A percentile compares a stretch with the other conserved stretches of the same genome.
Conservation (phyloP, 1,140 invertebrate species). For the Monomorium pharaonis region DNA sequence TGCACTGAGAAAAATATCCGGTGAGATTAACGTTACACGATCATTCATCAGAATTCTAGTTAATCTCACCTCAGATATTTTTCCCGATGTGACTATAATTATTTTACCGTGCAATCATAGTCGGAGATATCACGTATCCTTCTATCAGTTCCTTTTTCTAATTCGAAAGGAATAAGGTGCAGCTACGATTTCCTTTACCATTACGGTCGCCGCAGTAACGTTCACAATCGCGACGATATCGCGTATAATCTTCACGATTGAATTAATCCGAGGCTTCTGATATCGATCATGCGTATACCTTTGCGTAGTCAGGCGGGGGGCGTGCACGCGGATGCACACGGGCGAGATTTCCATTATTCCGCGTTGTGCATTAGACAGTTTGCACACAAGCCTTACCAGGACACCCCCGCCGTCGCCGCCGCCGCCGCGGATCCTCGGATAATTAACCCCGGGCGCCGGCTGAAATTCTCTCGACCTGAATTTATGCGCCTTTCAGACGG, state of each 20-base stretch:
- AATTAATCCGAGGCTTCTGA: background rate
- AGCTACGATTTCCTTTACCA: background rate
- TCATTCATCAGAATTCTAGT: too few relatives aligned
- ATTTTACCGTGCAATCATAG: too few relatives aligned
- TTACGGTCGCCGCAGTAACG: background rate
- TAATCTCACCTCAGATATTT: too few relatives aligned
- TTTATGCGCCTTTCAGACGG: slow-evolving; percentile 48
- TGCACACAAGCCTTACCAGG: background rate
- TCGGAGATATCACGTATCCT: too few relatives aligned
- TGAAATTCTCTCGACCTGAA: slow-evolving; percentile 34
- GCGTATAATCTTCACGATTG: background rate
- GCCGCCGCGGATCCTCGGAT: slow-evolving; percentile 45
- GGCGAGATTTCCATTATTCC: slow-evolving; percentile 64
- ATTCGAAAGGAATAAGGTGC: background rate
- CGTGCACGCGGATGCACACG: slow-evolving; percentile 13
- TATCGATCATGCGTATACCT: slow-evolving; percentile 50
- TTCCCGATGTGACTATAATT: too few relatives aligned
- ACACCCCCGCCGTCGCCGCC: background rate
- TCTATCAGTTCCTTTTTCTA: background rate
- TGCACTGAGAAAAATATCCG: too few relatives aligned
- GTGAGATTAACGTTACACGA: too few relatives aligned
- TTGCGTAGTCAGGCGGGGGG: background rate
- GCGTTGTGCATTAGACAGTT: slow-evolving; percentile 26
- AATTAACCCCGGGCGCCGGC: slow-evolving; percentile 56
- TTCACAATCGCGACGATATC: background rate